phyloP scores from a whole-genome alignment of 2,888 invertebrate genomes.

The Tolmerus cingulatus region DNA sequence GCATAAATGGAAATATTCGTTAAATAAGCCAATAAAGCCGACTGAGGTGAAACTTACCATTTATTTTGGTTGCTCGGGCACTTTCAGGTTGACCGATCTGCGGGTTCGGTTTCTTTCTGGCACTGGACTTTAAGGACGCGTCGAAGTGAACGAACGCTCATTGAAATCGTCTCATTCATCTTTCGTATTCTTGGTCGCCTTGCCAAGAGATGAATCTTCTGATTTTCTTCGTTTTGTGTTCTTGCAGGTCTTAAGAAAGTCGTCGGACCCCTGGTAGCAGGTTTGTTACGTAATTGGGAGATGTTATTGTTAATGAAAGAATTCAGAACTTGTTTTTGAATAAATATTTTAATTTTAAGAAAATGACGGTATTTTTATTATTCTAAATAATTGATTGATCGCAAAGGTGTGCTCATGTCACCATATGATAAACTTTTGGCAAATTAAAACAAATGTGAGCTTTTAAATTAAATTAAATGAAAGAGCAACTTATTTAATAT shows the following conservation, averaged over 20 bases:
- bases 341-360: neutral
- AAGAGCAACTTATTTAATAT: neutral
- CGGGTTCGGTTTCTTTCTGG: neutral
- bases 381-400: neutral
- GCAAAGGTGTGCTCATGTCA: neutral
- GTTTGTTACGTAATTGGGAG: neutral
- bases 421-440: neutral
- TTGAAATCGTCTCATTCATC: neutral
- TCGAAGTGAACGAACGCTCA: neutral
- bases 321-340: neutral
- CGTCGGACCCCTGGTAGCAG: neutral
- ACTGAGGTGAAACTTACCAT: neutral
- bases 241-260: neutral
- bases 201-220: neutral
- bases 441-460: neutral
- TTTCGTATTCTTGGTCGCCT: neutral
- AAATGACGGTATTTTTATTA: neutral
- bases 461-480: neutral
- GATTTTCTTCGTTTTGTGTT: neutral
- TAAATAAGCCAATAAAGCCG: neutral
- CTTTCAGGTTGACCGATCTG: neutral
- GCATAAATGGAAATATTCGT: neutral
- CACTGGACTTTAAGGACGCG: neutral
- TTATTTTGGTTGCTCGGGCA: neutral
- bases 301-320: neutral